Conservation (phyloP, 2,113 vertebrate species). For the Aramus guarauna region DNA sequence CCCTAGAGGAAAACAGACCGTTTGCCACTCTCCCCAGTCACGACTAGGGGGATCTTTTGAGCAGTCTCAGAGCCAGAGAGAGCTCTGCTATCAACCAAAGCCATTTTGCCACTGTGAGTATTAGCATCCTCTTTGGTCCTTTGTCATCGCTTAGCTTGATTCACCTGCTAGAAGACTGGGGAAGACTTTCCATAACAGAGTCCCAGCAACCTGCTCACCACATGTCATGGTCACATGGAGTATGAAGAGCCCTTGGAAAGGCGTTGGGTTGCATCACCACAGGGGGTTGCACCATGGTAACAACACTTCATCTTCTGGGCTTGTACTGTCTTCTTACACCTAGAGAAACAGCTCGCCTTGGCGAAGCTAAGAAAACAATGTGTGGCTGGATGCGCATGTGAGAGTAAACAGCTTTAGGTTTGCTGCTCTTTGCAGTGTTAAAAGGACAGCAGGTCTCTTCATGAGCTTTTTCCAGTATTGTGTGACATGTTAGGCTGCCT, state of each 20-base stretch:
- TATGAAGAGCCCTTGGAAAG: neutral
- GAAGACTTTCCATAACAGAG: neutral
- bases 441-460: neutral
- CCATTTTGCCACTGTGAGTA: neutral
- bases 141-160: neutral
- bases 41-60: neutral
- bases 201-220: neutral
- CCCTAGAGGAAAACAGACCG: neutral
- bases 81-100: neutral
- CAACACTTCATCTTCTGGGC: neutral
- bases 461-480: neutral
- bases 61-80: neutral
- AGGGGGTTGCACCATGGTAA: neutral
- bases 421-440: neutral
- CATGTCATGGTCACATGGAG: neutral
- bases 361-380: neutral
- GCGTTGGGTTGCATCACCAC: neutral
- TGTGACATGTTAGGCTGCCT: neutral
- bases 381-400: neutral
- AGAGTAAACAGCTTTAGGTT: neutral
- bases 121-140: fast-evolving
- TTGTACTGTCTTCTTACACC: neutral
- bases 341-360: neutral
- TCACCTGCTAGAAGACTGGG: neutral
- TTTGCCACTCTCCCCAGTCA: neutral